Evolutionary conservation across 2,797 vertebrate genomes (phyloP).

Genomic region (Sitta carolinensis): DNA sequence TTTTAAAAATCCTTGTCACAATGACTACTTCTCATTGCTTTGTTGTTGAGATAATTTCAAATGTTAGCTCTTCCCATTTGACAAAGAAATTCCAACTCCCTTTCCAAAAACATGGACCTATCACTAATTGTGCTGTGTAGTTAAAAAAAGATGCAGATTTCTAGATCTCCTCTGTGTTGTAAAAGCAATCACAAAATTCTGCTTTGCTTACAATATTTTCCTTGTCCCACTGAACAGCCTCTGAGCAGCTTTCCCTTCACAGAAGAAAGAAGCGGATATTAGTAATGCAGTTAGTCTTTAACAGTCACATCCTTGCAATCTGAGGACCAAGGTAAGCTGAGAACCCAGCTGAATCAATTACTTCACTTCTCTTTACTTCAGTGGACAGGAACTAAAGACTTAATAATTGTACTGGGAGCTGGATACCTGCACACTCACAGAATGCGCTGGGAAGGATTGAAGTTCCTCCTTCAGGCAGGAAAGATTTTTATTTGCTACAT

Average conservation of each 20-base stretch:
- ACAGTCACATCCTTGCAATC: neutral
- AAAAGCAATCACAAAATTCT: neutral
- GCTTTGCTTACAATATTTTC: neutral
- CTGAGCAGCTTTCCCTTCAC: neutral
- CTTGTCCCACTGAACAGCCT: neutral
- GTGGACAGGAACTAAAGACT: neutral
- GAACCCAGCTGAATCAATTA: neutral
- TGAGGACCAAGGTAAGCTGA: neutral
- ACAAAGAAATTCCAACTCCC: neutral
- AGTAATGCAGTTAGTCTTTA: neutral
- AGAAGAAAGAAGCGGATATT: neutral
- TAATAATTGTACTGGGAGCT: neutral
- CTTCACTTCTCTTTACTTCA: constrained; percentile 9
- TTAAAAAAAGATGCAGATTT: neutral
- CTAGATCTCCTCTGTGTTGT: neutral
- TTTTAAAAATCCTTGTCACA: neutral
- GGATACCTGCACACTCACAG: neutral
- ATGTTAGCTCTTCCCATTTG: neutral
- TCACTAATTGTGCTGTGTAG: neutral
- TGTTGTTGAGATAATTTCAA: neutral
- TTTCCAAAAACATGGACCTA: neutral
- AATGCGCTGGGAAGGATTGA: neutral
- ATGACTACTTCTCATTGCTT: neutral
- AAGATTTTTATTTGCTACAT: neutral
- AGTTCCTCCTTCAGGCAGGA: neutral